Conservation (phyloP, 1,140 invertebrate species). For the Propsilocerus akamusi region DNA sequence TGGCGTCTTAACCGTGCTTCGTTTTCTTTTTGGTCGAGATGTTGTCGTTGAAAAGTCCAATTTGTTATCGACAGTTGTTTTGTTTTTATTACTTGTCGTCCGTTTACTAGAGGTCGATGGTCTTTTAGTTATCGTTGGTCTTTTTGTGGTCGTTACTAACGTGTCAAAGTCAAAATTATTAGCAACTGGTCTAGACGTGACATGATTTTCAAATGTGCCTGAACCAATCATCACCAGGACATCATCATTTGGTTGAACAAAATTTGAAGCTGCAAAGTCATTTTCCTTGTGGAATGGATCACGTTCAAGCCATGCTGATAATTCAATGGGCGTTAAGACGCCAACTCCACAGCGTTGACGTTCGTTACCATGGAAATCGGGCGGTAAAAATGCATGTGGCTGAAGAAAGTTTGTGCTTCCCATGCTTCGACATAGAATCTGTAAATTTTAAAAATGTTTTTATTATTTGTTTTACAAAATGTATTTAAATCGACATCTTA, state of each 20-base stretch:
- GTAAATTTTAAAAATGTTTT: not conserved
- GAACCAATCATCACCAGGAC: not conserved
- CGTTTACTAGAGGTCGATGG: not conserved
- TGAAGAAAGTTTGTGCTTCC: constrained; percentile 17
- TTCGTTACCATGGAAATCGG: constrained; percentile 18
- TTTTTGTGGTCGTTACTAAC: not conserved
- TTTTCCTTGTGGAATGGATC: constrained; percentile 15
- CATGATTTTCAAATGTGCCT: not conserved
- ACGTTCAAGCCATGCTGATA: constrained; percentile 20
- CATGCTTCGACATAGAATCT: constrained; percentile 9
- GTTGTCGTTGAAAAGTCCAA: constrained; percentile 2
- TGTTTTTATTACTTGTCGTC: not conserved
- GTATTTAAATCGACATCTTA: constrained; percentile 46
- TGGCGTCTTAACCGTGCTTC: not conserved
- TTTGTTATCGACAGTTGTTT: not conserved
- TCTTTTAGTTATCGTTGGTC: not conserved
- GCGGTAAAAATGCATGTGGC: constrained; percentile 20
- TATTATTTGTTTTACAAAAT: too few species aligned
- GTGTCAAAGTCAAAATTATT: not conserved
- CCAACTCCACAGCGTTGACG: constrained; percentile 17
- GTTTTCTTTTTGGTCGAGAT: not conserved
- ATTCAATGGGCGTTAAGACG: constrained; percentile 15
- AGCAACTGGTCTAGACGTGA: constrained; percentile 4
- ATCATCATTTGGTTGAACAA: not conserved
- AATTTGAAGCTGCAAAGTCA: not conserved